Percentiles rank a stretch among this genome's conserved stretches.
Conservation (phyloP, 2,888 invertebrate species). For the Torymus aiolomorphi region DNA sequence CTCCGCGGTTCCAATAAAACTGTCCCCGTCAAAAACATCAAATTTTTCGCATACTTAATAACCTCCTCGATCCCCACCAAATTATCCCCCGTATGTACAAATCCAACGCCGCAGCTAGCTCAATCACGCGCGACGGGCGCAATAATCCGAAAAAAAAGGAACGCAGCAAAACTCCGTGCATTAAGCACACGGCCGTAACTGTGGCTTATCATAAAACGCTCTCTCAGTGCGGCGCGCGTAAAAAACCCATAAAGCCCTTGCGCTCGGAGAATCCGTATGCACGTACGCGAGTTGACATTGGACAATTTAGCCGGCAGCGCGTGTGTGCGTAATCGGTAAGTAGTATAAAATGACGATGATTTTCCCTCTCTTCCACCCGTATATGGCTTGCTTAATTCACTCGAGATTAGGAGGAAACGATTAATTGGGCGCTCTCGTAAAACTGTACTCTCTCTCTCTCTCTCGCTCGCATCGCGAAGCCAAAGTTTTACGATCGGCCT, state of each 20-base stretch:
- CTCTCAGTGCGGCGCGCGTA: background rate
- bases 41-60: too few relatives aligned
- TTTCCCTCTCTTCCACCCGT: too few relatives aligned
- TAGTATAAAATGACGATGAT: too few relatives aligned
- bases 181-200: background rate
- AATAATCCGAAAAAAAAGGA: background rate
- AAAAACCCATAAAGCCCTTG: conserved; percentile 17
- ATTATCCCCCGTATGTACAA: too few relatives aligned
- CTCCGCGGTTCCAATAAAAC: too few relatives aligned
- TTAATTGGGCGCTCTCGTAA: conserved; percentile 47
- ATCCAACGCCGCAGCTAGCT: too few relatives aligned
- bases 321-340: too few relatives aligned
- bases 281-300: background rate
- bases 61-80: too few relatives aligned
- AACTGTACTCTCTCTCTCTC: background rate
- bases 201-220: conserved; percentile 24
- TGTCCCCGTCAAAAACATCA: too few relatives aligned
- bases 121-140: background rate
- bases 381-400: conserved; percentile 26
- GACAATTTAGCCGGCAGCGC: conserved; percentile 18
- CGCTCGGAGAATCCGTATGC: too few relatives aligned
- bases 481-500: conserved; percentile 46
- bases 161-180: background rate
- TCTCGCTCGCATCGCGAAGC: too few relatives aligned
- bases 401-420: conserved; percentile 32